Percentiles rank a stretch among this genome's conserved stretches.
Evolutionary conservation across 1,140 invertebrate genomes (phyloP).

Genomic region (Bombus confusus): DNA sequence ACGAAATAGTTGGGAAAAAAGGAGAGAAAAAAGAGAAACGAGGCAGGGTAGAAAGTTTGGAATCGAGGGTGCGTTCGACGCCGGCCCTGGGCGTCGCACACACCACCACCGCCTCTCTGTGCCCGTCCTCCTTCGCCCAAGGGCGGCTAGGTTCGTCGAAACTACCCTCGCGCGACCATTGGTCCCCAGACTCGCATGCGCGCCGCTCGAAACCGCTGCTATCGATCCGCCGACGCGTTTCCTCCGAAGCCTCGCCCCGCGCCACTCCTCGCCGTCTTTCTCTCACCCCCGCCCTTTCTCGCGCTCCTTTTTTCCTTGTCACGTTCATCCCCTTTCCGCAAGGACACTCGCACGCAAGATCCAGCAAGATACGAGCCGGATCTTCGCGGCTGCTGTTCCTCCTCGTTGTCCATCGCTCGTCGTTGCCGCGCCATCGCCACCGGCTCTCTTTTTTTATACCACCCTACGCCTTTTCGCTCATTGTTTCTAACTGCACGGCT

Average conservation of each 20-base stretch:
- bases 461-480: too few species aligned
- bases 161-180: slow-evolving; percentile 65
- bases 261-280: neutral
- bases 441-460: neutral
- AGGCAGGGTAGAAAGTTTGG: slow-evolving; percentile 33
- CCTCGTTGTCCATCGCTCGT: neutral
- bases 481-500: neutral
- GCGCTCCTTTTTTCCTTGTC: slow-evolving; percentile 7
- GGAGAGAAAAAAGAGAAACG: neutral
- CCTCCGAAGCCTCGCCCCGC: slow-evolving; percentile 1
- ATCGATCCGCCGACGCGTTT: slow-evolving; percentile 61
- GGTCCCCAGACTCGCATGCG: slow-evolving; percentile 62
- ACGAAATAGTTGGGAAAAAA: neutral
- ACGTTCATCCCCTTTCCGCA: slow-evolving; percentile 23
- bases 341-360: slow-evolving; percentile 77
- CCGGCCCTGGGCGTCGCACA: slow-evolving; percentile 74
- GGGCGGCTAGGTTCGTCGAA: slow-evolving; percentile 64
- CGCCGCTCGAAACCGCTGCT: slow-evolving; percentile 52
- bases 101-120: slow-evolving; percentile 34
- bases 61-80: slow-evolving; percentile 46
- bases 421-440: neutral
- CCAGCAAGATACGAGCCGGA: slow-evolving; percentile 72
- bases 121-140: slow-evolving; percentile 51
- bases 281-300: slow-evolving; percentile 21
- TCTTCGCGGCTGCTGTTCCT: slow-evolving; percentile 54